phyloP scores from a whole-genome alignment of 2,113 vertebrate species.

The Choloepus hoffmanni region DNA sequence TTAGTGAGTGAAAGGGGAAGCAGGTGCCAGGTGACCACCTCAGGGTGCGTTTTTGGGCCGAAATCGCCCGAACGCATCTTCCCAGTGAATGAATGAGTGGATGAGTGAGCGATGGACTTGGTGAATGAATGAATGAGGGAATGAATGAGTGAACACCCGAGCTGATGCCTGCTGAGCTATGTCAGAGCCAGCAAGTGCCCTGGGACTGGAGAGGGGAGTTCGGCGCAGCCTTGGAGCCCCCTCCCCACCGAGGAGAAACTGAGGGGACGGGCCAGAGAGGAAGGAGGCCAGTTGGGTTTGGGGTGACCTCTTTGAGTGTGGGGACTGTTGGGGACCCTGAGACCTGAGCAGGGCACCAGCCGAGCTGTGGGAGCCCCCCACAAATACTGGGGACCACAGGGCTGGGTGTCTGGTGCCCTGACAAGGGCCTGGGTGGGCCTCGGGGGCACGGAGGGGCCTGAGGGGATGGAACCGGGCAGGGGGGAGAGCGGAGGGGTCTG shows the following conservation, averaged over 20 bases:
- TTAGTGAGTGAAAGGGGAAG: not conserved
- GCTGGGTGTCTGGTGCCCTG: not conserved
- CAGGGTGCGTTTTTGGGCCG: no score
- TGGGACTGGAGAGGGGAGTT: not conserved
- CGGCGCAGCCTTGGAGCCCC: not conserved
- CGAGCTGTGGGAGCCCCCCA: not conserved
- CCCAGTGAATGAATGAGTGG: not conserved
- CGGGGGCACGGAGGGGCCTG: no score
- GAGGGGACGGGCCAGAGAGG: not conserved
- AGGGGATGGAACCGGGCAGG: no score
- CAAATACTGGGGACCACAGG: not conserved
- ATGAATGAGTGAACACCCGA: not conserved
- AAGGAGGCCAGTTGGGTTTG: accelerated
- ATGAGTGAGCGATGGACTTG: not conserved
- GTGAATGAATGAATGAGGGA: not conserved
- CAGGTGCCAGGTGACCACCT: not conserved
- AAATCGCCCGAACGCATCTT: no score
- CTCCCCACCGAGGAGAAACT: accelerated
- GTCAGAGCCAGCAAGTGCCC: not conserved
- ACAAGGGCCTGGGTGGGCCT: accelerated
- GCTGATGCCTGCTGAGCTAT: no score
- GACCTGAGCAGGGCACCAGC: no score
- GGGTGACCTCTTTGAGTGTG: accelerated
- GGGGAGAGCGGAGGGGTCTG: no score
- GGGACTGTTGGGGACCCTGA: no score